Base-by-base conservation (phyloP, 2,888 invertebrate genomes). In the Tachina grossa region DNA sequence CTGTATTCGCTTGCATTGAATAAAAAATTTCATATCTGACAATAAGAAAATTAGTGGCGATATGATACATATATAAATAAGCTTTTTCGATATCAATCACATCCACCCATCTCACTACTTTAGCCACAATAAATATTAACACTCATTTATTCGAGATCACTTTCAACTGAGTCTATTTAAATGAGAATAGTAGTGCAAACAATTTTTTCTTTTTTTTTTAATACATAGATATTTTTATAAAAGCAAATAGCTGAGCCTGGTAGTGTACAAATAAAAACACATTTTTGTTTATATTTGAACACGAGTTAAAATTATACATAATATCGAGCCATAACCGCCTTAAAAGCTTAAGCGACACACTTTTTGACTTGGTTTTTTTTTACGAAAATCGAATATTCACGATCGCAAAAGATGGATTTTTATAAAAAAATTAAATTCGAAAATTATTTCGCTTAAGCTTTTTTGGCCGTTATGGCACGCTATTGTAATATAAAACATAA, bases 271-370 rank as follows among this genome's bases (percentile, higher is more conserved):
- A 57, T 66, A 66, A 57, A 55, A 57, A 66, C 13, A 39, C 45
- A 5, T 22, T 39, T 66, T 41, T 68, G 13, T 68, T 49, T 41
- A 55, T 55, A 72, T 80, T 57, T 41, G 51, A 80, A 65, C 72
- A 74, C 51, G 72, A 66, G 65, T 66, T 74, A 51, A 74, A 66
- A 74, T 74, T 57, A 71, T 13, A 79, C 45, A 71, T 31, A 31
- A 31, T 31, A 31, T 31, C 31, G 2, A 31, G 22, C 22, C 22
- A 22, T 22, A 22, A 22, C 22, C 22, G 2, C 22, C 22, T 2
- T 2, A 22, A 22, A 22, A 22, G 22, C 22, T 22, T 22, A 22
- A 22, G 22, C 22, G 22, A 22, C 2, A 22, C 22, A 22, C 2
- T 22, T 22, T 22, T 22, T 22, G 2, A 2, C 1, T 2, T 22